A percentile compares a stretch with the other conserved stretches of the same genome.
phyloP scores from a whole-genome alignment of 2,888 invertebrate genomes.

The Liodrosophila aerea region DNA sequence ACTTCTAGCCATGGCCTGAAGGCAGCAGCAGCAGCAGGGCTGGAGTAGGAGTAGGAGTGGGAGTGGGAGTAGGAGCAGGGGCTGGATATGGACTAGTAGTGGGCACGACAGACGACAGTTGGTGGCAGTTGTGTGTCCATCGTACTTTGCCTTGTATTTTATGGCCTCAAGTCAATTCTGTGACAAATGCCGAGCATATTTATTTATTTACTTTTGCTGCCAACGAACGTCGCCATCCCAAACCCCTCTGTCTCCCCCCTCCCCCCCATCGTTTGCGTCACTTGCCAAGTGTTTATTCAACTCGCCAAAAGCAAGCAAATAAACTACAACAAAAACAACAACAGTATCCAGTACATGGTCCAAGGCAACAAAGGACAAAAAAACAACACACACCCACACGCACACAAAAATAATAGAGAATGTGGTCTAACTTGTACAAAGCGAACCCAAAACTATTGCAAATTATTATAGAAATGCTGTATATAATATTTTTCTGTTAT shows the following conservation, averaged over 20 bases:
- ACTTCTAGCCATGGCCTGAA: constrained; percentile 56
- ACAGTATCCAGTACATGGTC: constrained; percentile 11
- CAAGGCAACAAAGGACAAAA: not conserved
- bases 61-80: not conserved
- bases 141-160: constrained; percentile 64
- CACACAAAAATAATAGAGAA: not conserved
- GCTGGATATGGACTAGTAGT: not conserved
- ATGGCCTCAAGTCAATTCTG: constrained; percentile 78
- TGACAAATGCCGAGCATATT: constrained; percentile 77
- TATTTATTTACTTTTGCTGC: constrained; percentile 73
- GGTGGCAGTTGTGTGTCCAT: constrained; percentile 42
- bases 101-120: constrained; percentile 13
- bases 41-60: not conserved
- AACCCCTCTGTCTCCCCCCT: not conserved
- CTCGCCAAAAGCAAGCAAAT: constrained; percentile 60
- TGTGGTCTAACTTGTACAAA: too few species aligned
- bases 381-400: too few species aligned
- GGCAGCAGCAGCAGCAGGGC: constrained; percentile 18
- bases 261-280: constrained; percentile 52
- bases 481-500: not conserved
- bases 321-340: constrained; percentile 2
- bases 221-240: constrained; percentile 38
- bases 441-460: constrained; percentile 26
- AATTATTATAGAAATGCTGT: constrained; percentile 39
- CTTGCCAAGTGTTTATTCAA: constrained; percentile 73